Percentiles rank a stretch among this genome's conserved stretches.
Evolutionary conservation across 2,888 invertebrate species (phyloP).

Genomic region (Platerodrilus igneus): DNA sequence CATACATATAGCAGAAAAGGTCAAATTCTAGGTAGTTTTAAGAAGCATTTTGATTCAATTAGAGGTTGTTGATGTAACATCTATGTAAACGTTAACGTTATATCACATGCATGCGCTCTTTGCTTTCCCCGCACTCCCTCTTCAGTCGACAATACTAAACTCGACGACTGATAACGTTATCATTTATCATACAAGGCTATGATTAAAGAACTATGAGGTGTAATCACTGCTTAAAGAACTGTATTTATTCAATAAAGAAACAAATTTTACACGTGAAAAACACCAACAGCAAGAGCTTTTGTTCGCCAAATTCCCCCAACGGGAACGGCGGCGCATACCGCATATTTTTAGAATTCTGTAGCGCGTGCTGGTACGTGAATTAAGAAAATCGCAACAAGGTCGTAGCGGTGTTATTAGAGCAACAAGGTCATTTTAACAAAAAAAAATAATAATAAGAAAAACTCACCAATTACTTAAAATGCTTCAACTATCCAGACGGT

Average conservation of each 20-base stretch:
- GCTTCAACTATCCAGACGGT: slow-evolving; percentile 21
- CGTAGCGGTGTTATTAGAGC: slow-evolving; percentile 9
- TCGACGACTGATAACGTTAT: slow-evolving; percentile 21
- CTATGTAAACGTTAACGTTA: no score
- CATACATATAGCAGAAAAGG: no score
- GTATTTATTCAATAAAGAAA: slow-evolving; percentile 1
- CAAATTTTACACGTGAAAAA: slow-evolving; percentile 3
- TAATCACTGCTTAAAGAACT: slow-evolving; percentile 5
- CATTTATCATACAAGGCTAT: slow-evolving; percentile 18
- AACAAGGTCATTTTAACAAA: slow-evolving; percentile 5
- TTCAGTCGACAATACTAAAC: slow-evolving; percentile 15
- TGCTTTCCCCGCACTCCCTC: slow-evolving; percentile 13
- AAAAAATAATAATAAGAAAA: slow-evolving; percentile 9
- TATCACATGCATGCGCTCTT: slow-evolving; percentile 16
- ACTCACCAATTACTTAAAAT: slow-evolving; percentile 16
- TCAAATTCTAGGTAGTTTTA: no score
- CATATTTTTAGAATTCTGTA: slow-evolving; percentile 18
- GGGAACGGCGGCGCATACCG: slow-evolving; percentile 10
- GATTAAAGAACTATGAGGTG: slow-evolving; percentile 16
- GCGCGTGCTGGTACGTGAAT: slow-evolving; percentile 10
- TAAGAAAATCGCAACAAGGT: slow-evolving; percentile 2
- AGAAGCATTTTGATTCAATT: not conserved
- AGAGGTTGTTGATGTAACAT: not conserved
- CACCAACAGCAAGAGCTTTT: slow-evolving; percentile 11
- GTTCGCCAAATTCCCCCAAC: slow-evolving; percentile 4